Base-by-base conservation (phyloP, 1,140 invertebrate genomes). In the Caenorhabditis inopinata region DNA sequence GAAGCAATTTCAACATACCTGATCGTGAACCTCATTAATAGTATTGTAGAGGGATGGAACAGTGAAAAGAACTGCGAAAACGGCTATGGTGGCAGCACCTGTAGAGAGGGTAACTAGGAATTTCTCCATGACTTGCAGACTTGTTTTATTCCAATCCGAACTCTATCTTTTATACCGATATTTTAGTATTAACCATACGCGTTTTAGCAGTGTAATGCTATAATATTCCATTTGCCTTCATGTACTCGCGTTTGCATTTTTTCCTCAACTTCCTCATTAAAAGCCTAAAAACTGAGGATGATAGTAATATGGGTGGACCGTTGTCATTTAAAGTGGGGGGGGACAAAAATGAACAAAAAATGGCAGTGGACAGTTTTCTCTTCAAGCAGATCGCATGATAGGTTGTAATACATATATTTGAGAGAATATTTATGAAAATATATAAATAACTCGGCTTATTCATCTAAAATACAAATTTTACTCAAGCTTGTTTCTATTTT, bases 1-100 rank as follows among this genome's bases (percentile, higher is more conserved):
- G 4, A 16, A 58, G 6, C 2, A 16, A 7, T 7, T 3, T 7
- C 4, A 58, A 1, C 11, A 29, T 38, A 83, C 81, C 73, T 83
- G 73, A 62, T 83, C 79, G 74, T 83, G 81, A 25, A 83, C 68
- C 73, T 83, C 81, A 21, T 76, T 82, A 80, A 83, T 83, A 47
- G 74, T 77, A 25, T 75, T 47, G 81, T 82, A 83, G 47, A 83
- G 79, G 73, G 73, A 75, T 42, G 81, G 81, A 32, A 83, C 42
- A 42, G 51, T 46, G 48, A 83, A 38, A 18, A 83, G 68, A 45
- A 47, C 46, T 6, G 73, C 79, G 35, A 74, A 14, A 47, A 74
- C 68, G 68, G 68, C 68, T 11, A 74, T 45, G 38, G 68, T 27
- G 38, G 68, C 35, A 45, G 68, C 68, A 27, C 21, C 35, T 23